Percentiles rank a stretch among this genome's conserved stretches.
Evolutionary conservation across 2,113 vertebrate species (phyloP).

Genomic region (Arenaria interpres): DNA sequence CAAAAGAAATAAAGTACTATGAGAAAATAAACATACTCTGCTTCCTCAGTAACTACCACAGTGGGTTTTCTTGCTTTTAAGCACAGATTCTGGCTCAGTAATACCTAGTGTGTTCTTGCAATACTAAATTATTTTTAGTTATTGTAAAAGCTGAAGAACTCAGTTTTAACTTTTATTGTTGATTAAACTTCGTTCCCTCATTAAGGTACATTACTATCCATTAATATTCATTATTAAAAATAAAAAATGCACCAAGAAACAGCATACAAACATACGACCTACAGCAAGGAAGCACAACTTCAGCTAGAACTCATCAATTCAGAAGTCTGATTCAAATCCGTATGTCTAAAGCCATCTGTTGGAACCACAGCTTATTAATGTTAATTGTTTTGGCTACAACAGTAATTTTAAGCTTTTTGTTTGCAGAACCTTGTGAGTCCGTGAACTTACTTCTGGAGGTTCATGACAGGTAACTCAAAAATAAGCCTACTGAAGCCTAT

Average conservation of each 20-base stretch:
- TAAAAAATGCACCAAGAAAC: not conserved
- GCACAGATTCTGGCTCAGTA: not conserved
- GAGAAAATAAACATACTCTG: not conserved
- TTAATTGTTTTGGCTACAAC: constrained; percentile 42
- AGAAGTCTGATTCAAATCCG: constrained; percentile 28
- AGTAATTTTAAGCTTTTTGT: not conserved
- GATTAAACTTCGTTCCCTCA: not conserved
- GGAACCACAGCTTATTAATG: constrained; percentile 21
- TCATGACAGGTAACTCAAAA: not conserved
- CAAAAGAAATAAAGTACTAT: not conserved
- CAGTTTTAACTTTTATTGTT: not conserved
- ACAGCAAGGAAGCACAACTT: constrained; percentile 31
- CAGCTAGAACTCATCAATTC: constrained; percentile 29
- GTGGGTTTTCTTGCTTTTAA: not conserved
- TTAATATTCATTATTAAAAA: not conserved
- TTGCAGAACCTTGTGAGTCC: not conserved
- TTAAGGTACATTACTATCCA: not conserved
- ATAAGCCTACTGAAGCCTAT: not conserved
- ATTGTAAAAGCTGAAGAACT: not conserved
- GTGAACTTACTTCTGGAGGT: not conserved
- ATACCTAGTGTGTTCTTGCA: not conserved
- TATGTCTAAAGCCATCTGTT: constrained; percentile 30
- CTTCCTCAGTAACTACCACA: not conserved
- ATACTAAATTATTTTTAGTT: not conserved
- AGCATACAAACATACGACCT: not conserved